Evolutionary conservation across 2,113 vertebrate genomes (phyloP), one percentile per base, ranked within the genome.

Genomic region (Sturnus vulgaris): DNA sequence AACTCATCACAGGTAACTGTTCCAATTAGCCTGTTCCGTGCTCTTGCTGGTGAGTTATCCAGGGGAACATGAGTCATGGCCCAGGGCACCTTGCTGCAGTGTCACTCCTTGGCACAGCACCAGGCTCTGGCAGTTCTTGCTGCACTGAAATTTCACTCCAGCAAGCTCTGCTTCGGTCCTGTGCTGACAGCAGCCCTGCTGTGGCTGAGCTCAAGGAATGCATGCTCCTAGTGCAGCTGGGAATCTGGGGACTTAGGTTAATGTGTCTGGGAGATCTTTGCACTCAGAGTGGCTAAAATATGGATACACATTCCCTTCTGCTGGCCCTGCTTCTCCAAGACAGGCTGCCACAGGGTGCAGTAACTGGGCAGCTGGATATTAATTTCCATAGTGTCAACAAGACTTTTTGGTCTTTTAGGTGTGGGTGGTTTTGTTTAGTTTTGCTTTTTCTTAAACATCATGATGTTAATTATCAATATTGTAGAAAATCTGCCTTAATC

Each of bases 1-100:
- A 98, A 99, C 94, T 99, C 99, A 20, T 96, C 98, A 9, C 97
- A 98, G 98, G 99, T 99, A 92, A 84, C 82, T 75, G 27, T 42
- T 80, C 31, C 53, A 55, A 8, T 91, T 37, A 39, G 11, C 47
- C 49, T 70, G 15, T 70, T 22, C 9, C 1, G 37, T 40, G 44
- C 76, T 80, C 2, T 63, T 5, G 2, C 35, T 85, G n/a, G 33
- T 59, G 75, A 28, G 25, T 86, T 73, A 11, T 5, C 35, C 44
- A 21, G 11, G 37, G 30, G 61, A 77, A 24, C 46, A 10, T 1
- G 27, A 68, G 8, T 47, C 7, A 35, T 12, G 68, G 31, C 70
- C 14, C 52, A 47, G 64, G 60, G 71, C 80, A 5, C 33, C 63
- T n/a, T 28, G 27, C 21, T 69, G 50, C 53, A 65, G 50, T 12